A percentile compares a stretch with the other conserved stretches of the same genome.
Evolutionary conservation across 2,888 invertebrate genomes (phyloP).

Genomic region (Ophion slaviceki): DNA sequence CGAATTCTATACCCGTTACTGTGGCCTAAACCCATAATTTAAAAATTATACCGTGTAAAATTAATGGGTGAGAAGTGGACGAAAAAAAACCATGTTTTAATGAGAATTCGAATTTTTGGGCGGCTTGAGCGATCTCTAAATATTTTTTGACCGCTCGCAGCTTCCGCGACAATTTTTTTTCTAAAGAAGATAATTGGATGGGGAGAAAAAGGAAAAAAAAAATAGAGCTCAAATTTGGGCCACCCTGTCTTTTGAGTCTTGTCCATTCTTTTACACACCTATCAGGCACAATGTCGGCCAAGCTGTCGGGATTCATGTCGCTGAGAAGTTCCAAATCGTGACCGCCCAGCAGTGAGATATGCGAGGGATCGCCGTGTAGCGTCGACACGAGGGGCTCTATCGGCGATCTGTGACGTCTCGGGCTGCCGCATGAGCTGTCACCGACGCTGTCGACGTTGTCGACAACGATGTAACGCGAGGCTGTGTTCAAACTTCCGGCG

Average conservation of each 20-base stretch:
- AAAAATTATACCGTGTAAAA: too few species aligned
- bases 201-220: too few species aligned
- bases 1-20: too few species aligned
- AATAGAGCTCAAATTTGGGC: too few species aligned
- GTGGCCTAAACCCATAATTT: too few species aligned
- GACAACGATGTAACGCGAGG: constrained; percentile 79
- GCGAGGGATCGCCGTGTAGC: constrained; percentile 88
- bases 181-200: too few species aligned
- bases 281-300: constrained; percentile 91
- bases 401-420: constrained; percentile 73
- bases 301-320: constrained; percentile 95
- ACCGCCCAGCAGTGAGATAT: constrained; percentile 93
- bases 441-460: constrained; percentile 79
- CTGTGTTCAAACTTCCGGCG: constrained; percentile 77
- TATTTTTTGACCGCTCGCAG: too few species aligned
- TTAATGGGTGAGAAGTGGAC: too few species aligned
- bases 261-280: constrained; percentile 84
- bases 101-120: too few species aligned
- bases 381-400: constrained; percentile 80
- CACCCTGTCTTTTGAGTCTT: background rate
- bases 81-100: too few species aligned
- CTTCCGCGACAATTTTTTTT: too few species aligned
- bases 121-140: too few species aligned
- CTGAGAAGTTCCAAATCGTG: constrained; percentile 93
- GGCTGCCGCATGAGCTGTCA: constrained; percentile 70